These are phyloP conservation scores for Coryphaenoides rupestris DNA, from an alignment of 2,113 vertebrate species.

Conservation along the genomic window DNA sequence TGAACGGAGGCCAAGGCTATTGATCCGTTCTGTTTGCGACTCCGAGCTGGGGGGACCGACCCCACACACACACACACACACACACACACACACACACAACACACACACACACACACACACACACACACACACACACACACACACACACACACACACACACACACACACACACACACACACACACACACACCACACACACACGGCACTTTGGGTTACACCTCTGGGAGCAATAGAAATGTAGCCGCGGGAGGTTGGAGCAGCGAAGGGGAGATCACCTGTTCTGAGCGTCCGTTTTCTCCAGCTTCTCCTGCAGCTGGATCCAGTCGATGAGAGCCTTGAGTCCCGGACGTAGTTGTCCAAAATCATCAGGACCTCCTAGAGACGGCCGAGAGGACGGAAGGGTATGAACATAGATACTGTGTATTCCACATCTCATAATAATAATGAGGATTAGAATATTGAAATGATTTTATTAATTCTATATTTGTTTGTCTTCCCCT, in stretches of 20 bases:
- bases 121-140: no score
- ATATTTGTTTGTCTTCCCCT: no score
- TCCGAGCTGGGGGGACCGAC: constrained; percentile 39
- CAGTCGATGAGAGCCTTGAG: constrained; percentile 97
- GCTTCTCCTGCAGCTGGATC: constrained; percentile 98
- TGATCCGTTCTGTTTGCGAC: constrained; percentile 56
- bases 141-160: no score
- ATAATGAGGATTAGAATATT: neutral
- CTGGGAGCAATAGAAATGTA: constrained; percentile 38
- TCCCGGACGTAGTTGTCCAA: constrained; percentile 97
- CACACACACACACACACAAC: neutral
- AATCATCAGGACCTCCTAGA: constrained; percentile 97
- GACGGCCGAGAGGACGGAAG: neutral
- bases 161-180: no score
- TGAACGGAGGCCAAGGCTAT: constrained; percentile 63
- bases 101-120: neutral
- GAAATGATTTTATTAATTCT: no score
- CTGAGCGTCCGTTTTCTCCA: constrained; percentile 97
- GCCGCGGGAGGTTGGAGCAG: neutral
- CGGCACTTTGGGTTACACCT: constrained; percentile 35
- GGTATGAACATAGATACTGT: no score
- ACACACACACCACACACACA: no score
- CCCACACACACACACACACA: constrained; percentile 19
- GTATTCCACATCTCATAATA: no score
- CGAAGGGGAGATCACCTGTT: constrained; percentile 81